A percentile compares a stretch with the other conserved stretches of the same genome.
Evolutionary conservation across 2,888 invertebrate species (phyloP).

Genomic region (Autographa gamma): DNA sequence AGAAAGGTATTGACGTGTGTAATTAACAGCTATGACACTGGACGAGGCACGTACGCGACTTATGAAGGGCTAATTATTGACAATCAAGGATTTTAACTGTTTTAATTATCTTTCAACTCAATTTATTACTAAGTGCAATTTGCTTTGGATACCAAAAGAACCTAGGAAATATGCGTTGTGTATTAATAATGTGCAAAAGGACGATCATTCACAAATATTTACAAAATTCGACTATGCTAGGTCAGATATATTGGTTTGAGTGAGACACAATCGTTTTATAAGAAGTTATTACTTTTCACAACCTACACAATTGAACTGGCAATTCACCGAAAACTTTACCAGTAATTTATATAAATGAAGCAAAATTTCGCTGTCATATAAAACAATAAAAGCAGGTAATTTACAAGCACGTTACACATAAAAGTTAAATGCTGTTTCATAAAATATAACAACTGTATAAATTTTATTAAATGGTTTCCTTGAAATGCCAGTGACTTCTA

Average conservation of each 20-base stretch:
- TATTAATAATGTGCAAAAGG: too few relatives aligned
- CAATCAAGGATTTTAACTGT: background rate
- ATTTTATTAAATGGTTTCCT: background rate
- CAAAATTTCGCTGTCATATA: background rate
- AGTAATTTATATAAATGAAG: background rate
- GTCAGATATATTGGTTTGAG: too few relatives aligned
- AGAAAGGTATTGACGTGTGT: constrained; percentile 9
- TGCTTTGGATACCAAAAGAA: too few relatives aligned
- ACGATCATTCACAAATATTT: too few relatives aligned
- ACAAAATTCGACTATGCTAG: too few relatives aligned
- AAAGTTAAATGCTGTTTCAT: background rate
- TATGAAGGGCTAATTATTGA: background rate
- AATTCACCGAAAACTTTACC: background rate
- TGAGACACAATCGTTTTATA: too few relatives aligned
- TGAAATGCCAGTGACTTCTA: constrained; percentile 2
- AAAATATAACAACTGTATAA: constrained; percentile 1
- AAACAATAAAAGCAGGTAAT: background rate
- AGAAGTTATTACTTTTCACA: background rate
- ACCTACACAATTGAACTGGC: background rate
- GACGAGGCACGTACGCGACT: background rate
- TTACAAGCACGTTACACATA: background rate
- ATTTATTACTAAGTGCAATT: too few relatives aligned
- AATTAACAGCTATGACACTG: background rate
- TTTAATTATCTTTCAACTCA: background rate
- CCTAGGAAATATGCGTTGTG: too few relatives aligned